These are phyloP conservation scores for Lepus oiostolus DNA, from an alignment of 2,797 vertebrate genomes.

Conservation along the genomic window DNA sequence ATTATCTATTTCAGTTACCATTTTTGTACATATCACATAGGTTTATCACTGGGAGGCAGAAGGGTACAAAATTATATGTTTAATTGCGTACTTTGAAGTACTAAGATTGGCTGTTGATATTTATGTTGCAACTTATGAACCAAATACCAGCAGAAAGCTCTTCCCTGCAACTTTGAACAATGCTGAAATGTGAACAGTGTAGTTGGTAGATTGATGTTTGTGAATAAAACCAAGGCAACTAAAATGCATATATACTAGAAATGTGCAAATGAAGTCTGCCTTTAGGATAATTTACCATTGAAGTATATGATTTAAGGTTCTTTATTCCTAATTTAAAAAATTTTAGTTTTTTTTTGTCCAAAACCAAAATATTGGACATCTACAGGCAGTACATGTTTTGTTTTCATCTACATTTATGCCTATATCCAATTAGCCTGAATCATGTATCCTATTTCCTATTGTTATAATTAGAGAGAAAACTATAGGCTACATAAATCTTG, in stretches of 20 bases:
- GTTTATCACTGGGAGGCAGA: background rate
- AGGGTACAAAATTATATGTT: background rate
- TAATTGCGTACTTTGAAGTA: background rate
- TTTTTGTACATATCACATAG: background rate
- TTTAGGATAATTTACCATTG: background rate
- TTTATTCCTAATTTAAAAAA: background rate
- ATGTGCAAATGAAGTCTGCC: background rate
- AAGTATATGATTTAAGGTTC: background rate
- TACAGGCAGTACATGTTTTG: background rate
- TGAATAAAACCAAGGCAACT: background rate
- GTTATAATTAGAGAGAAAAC: background rate
- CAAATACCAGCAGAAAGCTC: background rate
- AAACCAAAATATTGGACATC: background rate
- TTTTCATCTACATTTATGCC: background rate
- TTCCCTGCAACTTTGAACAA: background rate
- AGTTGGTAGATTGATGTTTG: background rate
- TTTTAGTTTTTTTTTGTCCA: conserved; percentile 10
- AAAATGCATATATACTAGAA: background rate
- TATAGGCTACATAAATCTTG: background rate
- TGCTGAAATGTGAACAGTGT: background rate
- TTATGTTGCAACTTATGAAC: background rate
- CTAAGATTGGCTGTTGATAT: background rate
- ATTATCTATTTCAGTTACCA: background rate
- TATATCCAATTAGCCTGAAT: background rate
- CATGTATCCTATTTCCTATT: background rate